A percentile compares a stretch with the other conserved stretches of the same genome.
These are phyloP conservation scores for Pogonophryne albipinna DNA, from an alignment of 2,797 vertebrate species.

Conservation along the genomic window DNA sequence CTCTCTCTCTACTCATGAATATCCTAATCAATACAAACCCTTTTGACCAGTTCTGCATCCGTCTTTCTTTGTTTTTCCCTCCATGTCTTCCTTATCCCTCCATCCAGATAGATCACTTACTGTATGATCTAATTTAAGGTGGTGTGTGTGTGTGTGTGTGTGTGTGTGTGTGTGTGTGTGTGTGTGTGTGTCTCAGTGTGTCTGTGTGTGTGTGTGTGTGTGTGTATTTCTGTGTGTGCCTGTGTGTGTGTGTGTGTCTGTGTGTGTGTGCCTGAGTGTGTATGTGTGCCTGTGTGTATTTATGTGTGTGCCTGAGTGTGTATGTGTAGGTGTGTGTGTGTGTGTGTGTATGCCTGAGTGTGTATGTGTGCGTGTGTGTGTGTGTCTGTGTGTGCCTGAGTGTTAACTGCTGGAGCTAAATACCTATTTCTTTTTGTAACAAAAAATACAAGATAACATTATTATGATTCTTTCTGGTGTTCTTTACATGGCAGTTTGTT, in stretches of 20 bases:
- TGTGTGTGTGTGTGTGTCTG: slow-evolving; percentile 29
- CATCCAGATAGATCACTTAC: slow-evolving; percentile 38
- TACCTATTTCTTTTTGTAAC: no score
- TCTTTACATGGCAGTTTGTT: no score
- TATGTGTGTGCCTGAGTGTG: slow-evolving; percentile 12
- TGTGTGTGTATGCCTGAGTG: slow-evolving; percentile 28
- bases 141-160: slow-evolving; percentile 23
- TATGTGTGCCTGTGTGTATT: slow-evolving; percentile 24
- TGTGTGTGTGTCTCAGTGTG: neutral
- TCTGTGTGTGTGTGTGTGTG: slow-evolving; percentile 25
- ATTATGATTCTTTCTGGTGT: no score
- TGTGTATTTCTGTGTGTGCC: slow-evolving; percentile 19
- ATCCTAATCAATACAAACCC: slow-evolving; percentile 63
- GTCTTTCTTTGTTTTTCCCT: slow-evolving; percentile 12
- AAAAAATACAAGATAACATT: no score
- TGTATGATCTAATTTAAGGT: slow-evolving; percentile 45
- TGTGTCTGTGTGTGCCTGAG: neutral
- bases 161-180: slow-evolving; percentile 14
- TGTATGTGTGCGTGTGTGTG: slow-evolving; percentile 12
- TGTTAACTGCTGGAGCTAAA: no score
- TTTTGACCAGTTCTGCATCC: slow-evolving; percentile 13
- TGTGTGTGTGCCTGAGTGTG: slow-evolving; percentile 5
- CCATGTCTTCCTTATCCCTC: slow-evolving; percentile 1
- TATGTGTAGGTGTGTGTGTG: slow-evolving; percentile 19
- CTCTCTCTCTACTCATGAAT: neutral